Conservation (phyloP, 2,797 vertebrate species). For the Acrocephalus scirpaceus region DNA sequence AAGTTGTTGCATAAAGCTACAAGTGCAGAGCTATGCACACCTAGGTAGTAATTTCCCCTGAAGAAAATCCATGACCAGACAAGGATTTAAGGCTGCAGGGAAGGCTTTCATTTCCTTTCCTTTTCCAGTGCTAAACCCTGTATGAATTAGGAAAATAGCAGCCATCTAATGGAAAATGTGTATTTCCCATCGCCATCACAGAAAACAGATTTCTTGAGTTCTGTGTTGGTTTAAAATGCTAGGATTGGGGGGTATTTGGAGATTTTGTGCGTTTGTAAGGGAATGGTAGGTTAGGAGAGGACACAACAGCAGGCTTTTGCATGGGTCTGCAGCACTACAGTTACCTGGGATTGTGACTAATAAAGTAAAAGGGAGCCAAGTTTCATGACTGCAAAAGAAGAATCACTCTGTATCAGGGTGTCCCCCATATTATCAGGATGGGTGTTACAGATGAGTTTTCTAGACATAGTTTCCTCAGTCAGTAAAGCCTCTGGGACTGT, state of each 20-base stretch:
- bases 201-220: neutral
- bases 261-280: neutral
- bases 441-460: neutral
- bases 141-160: neutral
- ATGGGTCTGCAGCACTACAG: neutral
- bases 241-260: neutral
- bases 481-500: neutral
- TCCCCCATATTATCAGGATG: fast-evolving
- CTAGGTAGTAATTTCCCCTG: neutral
- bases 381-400: neutral
- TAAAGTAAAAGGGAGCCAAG: neutral
- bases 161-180: fast-evolving
- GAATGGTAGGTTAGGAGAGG: neutral
- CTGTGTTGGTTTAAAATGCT: neutral
- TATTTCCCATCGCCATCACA: neutral
- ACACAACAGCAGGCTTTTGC: neutral
- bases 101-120: neutral
- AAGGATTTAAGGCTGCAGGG: neutral
- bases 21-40: neutral
- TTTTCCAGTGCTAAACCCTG: neutral
- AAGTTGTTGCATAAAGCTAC: neutral
- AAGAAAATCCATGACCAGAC: neutral
- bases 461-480: neutral
- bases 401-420: neutral
- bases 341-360: neutral